Evolutionary conservation across 2,888 invertebrate species (phyloP), one percentile per base, ranked within the genome.

Genomic region (Chrysolina oricalcia): DNA sequence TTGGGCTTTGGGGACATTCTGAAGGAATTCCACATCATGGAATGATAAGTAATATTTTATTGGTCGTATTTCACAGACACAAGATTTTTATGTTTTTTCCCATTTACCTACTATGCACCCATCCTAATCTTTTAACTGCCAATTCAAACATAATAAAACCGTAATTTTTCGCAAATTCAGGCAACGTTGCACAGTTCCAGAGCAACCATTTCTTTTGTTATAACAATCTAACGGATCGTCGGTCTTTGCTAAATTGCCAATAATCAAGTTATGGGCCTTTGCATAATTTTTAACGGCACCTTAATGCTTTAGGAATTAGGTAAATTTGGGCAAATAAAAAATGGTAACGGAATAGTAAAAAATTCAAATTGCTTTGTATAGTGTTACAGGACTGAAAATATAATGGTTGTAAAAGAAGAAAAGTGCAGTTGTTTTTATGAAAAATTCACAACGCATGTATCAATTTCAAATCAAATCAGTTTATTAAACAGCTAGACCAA

Each of bases 91-190:
- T 35, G 8, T 35, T n/a, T 59, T 59, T 59, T 56, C 13, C 17
- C 27, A 27, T 17, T 27, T 59, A 59, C 59, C 59, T 59, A 59
- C 27, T 59, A 21, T 0, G 6, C 15, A 27, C 3, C 23, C 15
- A 6, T 59, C 59, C 59, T 59, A 59, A 59, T 59, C 59, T 59
- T 17, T 59, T 59, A 15, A 59, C 15, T 59, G 35, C 17, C 35
- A 59, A 59, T 59, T 17, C 59, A 15, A 59, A 8, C 23, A 15
- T 9, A 59, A 6, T 59, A 67, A 50, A 67, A 67, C 67, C 9
- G 50, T n/a, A 35, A 19, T 68, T 53, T 68, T 68, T 68, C 40
- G 67, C 67, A 67, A 67, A 67, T 50, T 35, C 43, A 17, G 15
- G 53, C 53, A 53, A 68, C 27, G 19, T 68, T 68, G 21, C 68